Conservation (phyloP, 64 coral and sea anemone species). For the Porites australiensis region DNA sequence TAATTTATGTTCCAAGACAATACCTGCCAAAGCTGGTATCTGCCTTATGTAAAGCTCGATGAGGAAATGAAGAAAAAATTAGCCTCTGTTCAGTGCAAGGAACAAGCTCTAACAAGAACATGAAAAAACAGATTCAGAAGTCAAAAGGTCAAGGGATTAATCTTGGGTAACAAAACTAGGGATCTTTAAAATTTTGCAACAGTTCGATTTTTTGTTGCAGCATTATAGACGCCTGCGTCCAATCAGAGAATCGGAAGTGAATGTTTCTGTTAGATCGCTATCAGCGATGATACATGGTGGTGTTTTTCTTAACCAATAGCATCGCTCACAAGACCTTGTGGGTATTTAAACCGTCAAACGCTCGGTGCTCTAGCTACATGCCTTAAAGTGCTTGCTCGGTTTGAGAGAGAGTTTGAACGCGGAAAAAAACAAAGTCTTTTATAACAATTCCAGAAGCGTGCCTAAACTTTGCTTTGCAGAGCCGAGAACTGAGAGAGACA, state of each 20-base stretch:
- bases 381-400: background rate
- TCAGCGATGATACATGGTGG: constrained; percentile 18
- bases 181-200: constrained; percentile 27
- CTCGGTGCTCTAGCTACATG: background rate
- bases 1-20: constrained; percentile 4
- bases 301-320: constrained; percentile 42
- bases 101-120: constrained; percentile 3
- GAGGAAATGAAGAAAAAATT: constrained; percentile 3
- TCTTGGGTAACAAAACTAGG: constrained; percentile 37
- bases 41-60: background rate
- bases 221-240: constrained; percentile 1
- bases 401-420: background rate
- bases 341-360: constrained; percentile 39
- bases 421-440: background rate
- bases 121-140: constrained; percentile 8
- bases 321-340: background rate
- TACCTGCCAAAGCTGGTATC: background rate
- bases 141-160: constrained; percentile 39
- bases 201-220: background rate
- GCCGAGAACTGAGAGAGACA: background rate
- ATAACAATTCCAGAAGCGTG: no score
- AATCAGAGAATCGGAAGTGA: constrained; percentile 45
- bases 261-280: constrained; percentile 48
- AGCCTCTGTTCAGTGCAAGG: background rate
- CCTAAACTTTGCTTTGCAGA: constrained; percentile 10